Conservation (phyloP, 2,113 vertebrate genomes). For the Cyprinodon tularosa region DNA sequence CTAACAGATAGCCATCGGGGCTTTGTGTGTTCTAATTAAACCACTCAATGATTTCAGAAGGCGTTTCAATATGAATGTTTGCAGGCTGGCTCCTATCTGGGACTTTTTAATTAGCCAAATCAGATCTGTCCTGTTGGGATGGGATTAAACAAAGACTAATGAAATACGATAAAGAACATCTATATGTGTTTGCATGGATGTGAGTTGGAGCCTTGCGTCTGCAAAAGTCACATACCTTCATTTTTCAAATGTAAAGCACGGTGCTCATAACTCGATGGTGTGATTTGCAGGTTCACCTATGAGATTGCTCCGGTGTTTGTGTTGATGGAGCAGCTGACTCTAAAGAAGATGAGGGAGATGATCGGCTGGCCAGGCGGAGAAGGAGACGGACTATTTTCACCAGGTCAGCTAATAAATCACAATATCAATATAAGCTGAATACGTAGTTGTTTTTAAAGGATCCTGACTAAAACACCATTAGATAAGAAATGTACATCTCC, state of each 20-base stretch:
- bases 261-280: not conserved
- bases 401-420: constrained; percentile 76
- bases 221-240: not conserved
- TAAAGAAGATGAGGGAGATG: constrained; percentile 98
- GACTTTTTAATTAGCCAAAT: constrained; percentile 77
- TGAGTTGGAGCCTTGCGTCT: not conserved
- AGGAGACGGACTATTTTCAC: constrained; percentile 97
- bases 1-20: constrained; percentile 80
- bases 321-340: constrained; percentile 98
- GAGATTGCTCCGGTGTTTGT: constrained; percentile 99
- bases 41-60: constrained; percentile 54
- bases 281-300: constrained; percentile 93
- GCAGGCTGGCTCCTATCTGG: constrained; percentile 66
- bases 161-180: constrained; percentile 20
- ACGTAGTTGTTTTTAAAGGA: not conserved
- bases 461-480: not conserved
- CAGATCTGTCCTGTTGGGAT: constrained; percentile 51
- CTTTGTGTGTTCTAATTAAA: constrained; percentile 81
- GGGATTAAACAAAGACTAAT: constrained; percentile 51
- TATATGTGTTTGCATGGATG: not conserved
- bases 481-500: not conserved
- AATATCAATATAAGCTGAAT: not conserved
- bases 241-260: not conserved
- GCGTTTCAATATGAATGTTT: constrained; percentile 78
- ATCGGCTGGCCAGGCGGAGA: constrained; percentile 94